Evolutionary conservation across 2,113 vertebrate genomes (phyloP).

Genomic region (Grallaria varia): DNA sequence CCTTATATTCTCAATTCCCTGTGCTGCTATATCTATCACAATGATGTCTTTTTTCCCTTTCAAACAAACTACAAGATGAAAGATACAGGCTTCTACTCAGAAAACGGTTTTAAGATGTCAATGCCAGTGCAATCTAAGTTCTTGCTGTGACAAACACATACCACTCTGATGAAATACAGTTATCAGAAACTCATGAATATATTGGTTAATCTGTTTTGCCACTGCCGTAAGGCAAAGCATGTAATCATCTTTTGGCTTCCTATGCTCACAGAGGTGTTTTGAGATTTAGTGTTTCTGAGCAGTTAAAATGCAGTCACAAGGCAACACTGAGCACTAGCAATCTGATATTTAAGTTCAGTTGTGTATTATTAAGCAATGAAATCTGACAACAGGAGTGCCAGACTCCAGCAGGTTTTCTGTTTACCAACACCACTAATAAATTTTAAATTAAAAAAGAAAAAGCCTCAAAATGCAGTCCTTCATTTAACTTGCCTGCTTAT

Average conservation of each 20-base stretch:
- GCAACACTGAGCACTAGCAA: background rate
- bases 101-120: background rate
- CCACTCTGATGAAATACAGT: background rate
- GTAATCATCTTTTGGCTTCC: background rate
- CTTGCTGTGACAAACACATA: background rate
- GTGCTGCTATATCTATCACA: background rate
- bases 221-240: background rate
- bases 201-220: background rate
- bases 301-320: background rate
- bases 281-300: background rate
- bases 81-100: background rate
- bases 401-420: background rate
- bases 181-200: background rate
- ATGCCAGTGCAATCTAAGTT: background rate
- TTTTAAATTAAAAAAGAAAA: background rate
- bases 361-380: background rate
- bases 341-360: background rate
- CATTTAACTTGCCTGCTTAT: background rate
- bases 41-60: background rate
- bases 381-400: background rate
- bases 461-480: background rate
- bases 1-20: background rate
- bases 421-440: background rate
- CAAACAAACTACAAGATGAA: background rate
- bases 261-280: background rate